Evolutionary conservation across 1,140 invertebrate species (phyloP).

Genomic region (Psilanteris sp.): DNA sequence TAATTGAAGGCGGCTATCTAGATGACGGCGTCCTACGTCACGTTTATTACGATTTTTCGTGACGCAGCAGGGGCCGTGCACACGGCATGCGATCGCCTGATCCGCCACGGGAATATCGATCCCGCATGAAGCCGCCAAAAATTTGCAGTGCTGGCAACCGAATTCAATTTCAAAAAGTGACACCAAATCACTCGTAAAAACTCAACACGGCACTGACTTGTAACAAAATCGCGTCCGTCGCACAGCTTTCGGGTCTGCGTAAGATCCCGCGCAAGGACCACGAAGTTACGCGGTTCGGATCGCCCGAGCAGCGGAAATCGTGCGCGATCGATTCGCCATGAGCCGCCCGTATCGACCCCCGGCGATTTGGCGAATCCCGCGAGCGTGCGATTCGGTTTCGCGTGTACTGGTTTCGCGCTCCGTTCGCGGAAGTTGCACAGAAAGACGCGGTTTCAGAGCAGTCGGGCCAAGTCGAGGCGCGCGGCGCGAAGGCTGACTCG

Average conservation of each 20-base stretch:
- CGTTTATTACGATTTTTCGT: conserved; percentile 57
- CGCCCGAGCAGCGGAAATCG: no score
- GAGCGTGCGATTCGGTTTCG: no score
- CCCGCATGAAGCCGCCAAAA: conserved; percentile 1
- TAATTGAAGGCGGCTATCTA: conserved; percentile 44
- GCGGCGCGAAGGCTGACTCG: conserved; percentile 69
- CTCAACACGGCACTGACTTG: conserved; percentile 3
- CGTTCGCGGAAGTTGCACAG: no score
- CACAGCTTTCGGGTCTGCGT: neutral
- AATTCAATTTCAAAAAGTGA: neutral
- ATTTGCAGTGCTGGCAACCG: neutral
- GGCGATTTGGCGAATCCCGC: no score
- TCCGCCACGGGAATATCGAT: conserved; percentile 23
- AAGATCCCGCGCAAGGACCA: neutral
- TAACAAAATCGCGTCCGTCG: neutral
- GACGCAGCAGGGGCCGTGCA: conserved; percentile 13
- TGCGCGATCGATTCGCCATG: no score
- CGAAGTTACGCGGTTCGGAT: no score
- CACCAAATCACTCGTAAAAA: conserved; percentile 1
- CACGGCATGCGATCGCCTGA: conserved; percentile 37
- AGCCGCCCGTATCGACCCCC: no score
- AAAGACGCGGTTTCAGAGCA: neutral
- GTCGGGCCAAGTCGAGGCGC: neutral
- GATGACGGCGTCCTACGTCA: conserved; percentile 5
- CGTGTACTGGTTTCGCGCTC: no score